Evolutionary conservation across 2,113 vertebrate genomes (phyloP).

Genomic region (Philantomba maxwellii): DNA sequence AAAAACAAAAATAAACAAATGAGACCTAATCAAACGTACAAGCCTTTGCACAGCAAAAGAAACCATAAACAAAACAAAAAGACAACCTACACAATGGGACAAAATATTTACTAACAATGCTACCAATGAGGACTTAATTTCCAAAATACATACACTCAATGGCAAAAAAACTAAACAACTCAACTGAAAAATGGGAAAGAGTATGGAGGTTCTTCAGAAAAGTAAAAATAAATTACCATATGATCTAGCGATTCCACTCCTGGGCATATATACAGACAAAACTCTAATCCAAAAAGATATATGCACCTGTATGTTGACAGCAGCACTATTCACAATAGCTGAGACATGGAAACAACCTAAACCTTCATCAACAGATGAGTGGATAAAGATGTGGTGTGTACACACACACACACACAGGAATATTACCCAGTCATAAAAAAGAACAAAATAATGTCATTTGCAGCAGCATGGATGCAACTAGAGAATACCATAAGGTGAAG

Average conservation of each 20-base stretch:
- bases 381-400: background rate
- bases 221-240: background rate
- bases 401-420: background rate
- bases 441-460: background rate
- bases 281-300: background rate
- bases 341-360: background rate
- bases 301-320: background rate
- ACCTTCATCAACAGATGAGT: background rate
- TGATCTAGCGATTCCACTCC: background rate
- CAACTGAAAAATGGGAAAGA: background rate
- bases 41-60: background rate
- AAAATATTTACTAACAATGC: background rate
- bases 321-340: background rate
- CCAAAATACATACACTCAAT: background rate
- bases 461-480: background rate
- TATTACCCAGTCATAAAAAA: background rate
- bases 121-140: background rate
- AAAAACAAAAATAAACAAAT: background rate
- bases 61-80: background rate
- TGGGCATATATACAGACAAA: background rate
- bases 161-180: background rate
- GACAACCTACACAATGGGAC: background rate
- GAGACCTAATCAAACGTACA: background rate
- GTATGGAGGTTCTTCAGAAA: background rate
- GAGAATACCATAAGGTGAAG: background rate